Conservation (phyloP, 2,113 vertebrate species). For the Bufo gargarizans region DNA sequence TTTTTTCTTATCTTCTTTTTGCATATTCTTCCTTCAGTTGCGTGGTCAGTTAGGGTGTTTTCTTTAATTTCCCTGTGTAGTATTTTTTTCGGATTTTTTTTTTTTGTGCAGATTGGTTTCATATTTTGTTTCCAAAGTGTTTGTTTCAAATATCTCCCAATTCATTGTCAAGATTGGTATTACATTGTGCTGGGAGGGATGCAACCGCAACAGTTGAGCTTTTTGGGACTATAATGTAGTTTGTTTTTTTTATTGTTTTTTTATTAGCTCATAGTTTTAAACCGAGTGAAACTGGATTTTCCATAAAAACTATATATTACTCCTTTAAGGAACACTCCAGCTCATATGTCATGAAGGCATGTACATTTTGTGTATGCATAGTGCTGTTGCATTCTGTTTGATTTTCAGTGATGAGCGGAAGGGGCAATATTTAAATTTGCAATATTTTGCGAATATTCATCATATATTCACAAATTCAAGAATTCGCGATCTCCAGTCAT, state of each 20-base stretch:
- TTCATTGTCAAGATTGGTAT: not conserved
- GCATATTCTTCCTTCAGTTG: not conserved
- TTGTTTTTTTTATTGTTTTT: not conserved
- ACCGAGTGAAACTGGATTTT: too few species aligned
- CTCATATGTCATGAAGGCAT: too few species aligned
- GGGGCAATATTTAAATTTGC: too few species aligned
- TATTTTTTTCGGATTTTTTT: conserved; percentile 11
- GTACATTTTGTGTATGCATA: too few species aligned
- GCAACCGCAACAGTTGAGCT: not conserved
- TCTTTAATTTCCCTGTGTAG: not conserved
- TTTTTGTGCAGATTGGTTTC: conserved; percentile 7
- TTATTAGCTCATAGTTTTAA: too few species aligned
- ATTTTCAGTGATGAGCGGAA: too few species aligned
- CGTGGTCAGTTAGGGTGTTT: not conserved
- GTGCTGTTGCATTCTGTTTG: too few species aligned
- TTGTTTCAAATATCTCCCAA: not conserved
- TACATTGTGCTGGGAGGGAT: not conserved
- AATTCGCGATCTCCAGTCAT: too few species aligned
- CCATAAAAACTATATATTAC: too few species aligned
- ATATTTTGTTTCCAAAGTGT: conserved; percentile 1
- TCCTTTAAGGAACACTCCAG: too few species aligned
- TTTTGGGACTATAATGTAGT: not conserved
- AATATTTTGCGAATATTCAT: too few species aligned
- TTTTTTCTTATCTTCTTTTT: not conserved
- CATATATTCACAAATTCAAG: too few species aligned